A percentile compares a stretch with the other conserved stretches of the same genome.
Evolutionary conservation across 2,113 vertebrate genomes (phyloP).

Genomic region (Misgurnus mizolepis): DNA sequence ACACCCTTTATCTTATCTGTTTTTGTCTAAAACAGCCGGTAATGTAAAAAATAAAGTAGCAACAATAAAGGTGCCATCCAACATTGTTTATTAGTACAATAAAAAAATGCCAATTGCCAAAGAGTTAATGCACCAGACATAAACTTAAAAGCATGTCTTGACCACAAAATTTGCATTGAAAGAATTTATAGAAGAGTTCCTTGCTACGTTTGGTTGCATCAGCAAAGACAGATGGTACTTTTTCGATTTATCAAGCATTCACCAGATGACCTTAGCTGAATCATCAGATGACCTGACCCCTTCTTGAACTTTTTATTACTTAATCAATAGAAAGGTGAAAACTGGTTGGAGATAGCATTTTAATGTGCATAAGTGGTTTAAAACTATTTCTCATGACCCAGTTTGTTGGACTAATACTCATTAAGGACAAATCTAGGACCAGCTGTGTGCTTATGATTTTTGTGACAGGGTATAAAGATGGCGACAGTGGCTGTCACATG

Average conservation of each 20-base stretch:
- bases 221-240: not conserved
- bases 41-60: not conserved
- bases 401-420: not conserved
- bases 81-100: not conserved
- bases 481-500: not conserved
- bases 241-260: no score
- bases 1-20: not conserved
- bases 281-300: conserved; percentile 1
- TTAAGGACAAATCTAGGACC: conserved; percentile 16
- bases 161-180: not conserved
- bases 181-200: no score
- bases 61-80: not conserved
- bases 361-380: not conserved
- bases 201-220: not conserved
- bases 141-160: not conserved
- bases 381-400: not conserved
- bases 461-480: not conserved
- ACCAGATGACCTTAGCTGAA: not conserved
- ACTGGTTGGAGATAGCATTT: not conserved
- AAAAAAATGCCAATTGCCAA: not conserved
- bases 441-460: conserved; percentile 4
- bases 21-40: not conserved
- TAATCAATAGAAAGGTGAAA: conserved; percentile 4
- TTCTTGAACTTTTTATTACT: not conserved
- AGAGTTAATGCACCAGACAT: not conserved